phyloP scores from a whole-genome alignment of 2,797 vertebrate genomes.

The Hapalemur alaotrensis region DNA sequence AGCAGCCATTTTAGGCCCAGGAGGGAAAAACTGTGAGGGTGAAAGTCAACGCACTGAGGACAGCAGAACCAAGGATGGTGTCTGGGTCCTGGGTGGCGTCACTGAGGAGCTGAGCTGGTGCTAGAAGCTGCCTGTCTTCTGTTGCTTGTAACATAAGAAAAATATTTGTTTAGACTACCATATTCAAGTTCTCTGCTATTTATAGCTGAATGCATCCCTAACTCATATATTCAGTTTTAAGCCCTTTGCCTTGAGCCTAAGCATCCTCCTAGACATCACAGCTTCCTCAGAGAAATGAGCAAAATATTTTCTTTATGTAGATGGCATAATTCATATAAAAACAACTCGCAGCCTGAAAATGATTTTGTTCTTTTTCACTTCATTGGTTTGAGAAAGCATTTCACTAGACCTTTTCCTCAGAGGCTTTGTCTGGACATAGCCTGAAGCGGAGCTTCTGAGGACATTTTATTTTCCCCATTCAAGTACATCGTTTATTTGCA shows the following conservation, averaged over 20 bases:
- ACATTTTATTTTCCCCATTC: neutral
- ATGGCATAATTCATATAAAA: constrained; percentile 45
- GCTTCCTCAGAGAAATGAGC: constrained; percentile 19
- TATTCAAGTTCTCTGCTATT: constrained; percentile 5
- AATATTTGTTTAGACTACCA: neutral
- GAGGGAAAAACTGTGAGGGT: neutral
- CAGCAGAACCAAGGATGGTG: accelerated
- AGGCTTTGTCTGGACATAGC: neutral
- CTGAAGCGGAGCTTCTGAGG: neutral
- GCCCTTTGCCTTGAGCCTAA: neutral
- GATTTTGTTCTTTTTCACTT: constrained; percentile 56
- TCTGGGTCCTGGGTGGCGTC: neutral
- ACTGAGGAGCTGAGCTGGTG: neutral
- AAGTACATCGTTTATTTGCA: constrained; percentile 28
- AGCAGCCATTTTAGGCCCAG: neutral
- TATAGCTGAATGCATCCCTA: neutral
- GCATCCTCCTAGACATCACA: neutral
- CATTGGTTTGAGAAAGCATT: constrained; percentile 38
- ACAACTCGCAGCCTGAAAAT: constrained; percentile 3
- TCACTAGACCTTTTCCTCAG: neutral
- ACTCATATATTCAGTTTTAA: neutral
- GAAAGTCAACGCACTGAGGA: neutral
- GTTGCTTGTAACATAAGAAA: neutral
- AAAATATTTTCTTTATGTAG: constrained; percentile 7
- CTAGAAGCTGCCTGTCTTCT: neutral